A percentile compares a stretch with the other conserved stretches of the same genome.
Conservation (phyloP, 2,888 invertebrate genomes). For the Malacosoma neustria region DNA sequence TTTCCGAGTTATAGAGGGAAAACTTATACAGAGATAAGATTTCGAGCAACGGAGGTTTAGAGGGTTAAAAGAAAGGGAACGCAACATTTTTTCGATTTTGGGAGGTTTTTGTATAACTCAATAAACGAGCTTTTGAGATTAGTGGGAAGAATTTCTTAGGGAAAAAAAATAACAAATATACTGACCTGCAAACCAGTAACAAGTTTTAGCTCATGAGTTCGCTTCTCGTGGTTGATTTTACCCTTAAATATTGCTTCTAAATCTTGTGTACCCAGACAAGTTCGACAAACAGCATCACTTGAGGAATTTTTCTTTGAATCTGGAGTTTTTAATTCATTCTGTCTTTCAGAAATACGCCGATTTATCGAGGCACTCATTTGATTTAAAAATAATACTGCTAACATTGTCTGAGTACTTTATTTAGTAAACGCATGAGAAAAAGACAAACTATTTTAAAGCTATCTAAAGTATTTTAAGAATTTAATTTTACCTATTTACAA, state of each 20-base stretch:
- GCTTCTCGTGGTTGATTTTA: conserved; percentile 24
- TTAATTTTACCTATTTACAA: too few relatives aligned
- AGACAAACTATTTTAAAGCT: too few relatives aligned
- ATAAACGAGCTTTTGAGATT: too few relatives aligned
- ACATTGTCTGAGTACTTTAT: conserved; percentile 19
- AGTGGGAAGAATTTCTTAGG: too few relatives aligned
- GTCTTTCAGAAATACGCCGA: conserved; percentile 11
- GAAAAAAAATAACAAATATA: background rate
- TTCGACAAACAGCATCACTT: conserved; percentile 24
- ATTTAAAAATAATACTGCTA: conserved; percentile 32
- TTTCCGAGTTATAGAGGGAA: too few relatives aligned
- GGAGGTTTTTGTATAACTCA: too few relatives aligned
- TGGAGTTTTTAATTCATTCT: conserved; percentile 7
- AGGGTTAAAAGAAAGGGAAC: too few relatives aligned
- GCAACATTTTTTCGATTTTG: too few relatives aligned
- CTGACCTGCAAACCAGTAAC: conserved; percentile 33
- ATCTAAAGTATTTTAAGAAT: too few relatives aligned
- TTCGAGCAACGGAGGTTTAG: too few relatives aligned
- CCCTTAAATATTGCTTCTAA: conserved; percentile 27
- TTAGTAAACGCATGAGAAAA: too few relatives aligned
- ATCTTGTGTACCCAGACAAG: conserved; percentile 30
- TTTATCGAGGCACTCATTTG: conserved; percentile 22
- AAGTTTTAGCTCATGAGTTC: conserved; percentile 23
- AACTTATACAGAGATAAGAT: too few relatives aligned
- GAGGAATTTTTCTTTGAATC: conserved; percentile 8